Evolutionary conservation across 2,888 invertebrate genomes (phyloP).

Genomic region (Drosophila pseudotalamancana): DNA sequence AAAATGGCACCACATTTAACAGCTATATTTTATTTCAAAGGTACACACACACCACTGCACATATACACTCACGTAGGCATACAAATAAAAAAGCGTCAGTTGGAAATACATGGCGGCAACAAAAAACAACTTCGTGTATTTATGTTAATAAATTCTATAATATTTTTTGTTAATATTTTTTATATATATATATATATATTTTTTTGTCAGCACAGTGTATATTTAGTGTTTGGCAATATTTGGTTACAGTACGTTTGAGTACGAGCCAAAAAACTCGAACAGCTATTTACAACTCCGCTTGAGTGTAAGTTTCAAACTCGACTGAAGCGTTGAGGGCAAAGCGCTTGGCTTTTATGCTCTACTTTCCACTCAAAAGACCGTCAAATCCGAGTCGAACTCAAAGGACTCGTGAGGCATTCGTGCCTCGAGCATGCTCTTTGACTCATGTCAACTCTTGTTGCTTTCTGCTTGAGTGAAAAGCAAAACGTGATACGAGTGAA

Average conservation of each 20-base stretch:
- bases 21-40: constrained; percentile 35
- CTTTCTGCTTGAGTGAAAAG: constrained; percentile 4
- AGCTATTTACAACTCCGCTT: constrained; percentile 82
- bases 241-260: constrained; percentile 83
- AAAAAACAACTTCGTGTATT: constrained; percentile 19
- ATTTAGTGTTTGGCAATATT: constrained; percentile 30
- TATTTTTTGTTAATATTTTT: neutral
- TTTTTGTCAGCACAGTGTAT: constrained; percentile 18
- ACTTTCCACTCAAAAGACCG: constrained; percentile 37
- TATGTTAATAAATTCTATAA: constrained; percentile 23
- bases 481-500: constrained; percentile 27
- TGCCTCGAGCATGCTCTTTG: constrained; percentile 9
- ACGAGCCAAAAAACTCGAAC: constrained; percentile 84
- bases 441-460: constrained; percentile 14
- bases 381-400: constrained; percentile 36
- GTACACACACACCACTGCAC: constrained; percentile 11
- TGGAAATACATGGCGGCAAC: constrained; percentile 33
- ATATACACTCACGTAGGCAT: neutral
- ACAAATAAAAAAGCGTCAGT: constrained; percentile 6
- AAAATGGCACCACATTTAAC: constrained; percentile 29
- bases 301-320: constrained; percentile 84
- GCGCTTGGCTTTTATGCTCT: constrained; percentile 70
- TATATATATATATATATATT: constrained; percentile 1
- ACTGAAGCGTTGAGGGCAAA: constrained; percentile 81
- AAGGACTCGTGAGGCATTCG: constrained; percentile 3